phyloP scores from a whole-genome alignment of 2,113 vertebrate species.

The Sander vitreus region DNA sequence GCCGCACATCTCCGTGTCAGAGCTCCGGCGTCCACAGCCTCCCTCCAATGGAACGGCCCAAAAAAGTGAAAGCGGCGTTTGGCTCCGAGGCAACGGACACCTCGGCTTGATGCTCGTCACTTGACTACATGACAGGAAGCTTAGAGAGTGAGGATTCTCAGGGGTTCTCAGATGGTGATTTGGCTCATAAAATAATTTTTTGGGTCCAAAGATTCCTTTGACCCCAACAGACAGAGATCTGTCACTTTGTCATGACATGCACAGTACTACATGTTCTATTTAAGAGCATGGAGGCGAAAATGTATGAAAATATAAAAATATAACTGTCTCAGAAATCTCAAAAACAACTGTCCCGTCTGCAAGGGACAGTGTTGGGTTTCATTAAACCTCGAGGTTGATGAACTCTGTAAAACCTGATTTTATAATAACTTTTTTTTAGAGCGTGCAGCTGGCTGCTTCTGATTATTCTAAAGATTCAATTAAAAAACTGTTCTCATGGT shows the following conservation, averaged over 20 bases:
- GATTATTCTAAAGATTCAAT: background rate
- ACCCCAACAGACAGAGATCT: slow-evolving; percentile 25
- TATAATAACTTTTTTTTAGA: background rate
- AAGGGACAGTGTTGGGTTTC: background rate
- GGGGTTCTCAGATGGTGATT: slow-evolving; percentile 1
- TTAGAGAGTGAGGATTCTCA: background rate
- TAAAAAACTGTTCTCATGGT: background rate
- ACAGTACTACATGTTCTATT: background rate
- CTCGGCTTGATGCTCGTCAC: slow-evolving; percentile 28
- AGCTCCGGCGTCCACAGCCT: slow-evolving; percentile 33
- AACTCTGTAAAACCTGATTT: too few relatives aligned
- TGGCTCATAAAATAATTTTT: background rate
- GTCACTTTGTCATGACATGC: background rate
- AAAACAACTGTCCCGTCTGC: too few relatives aligned
- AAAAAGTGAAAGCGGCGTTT: slow-evolving; percentile 50
- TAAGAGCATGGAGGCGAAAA: background rate
- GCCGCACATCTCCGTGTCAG: slow-evolving; percentile 49
- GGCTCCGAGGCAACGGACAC: slow-evolving; percentile 18
- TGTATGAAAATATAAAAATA: background rate
- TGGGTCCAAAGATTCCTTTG: slow-evolving; percentile 5
- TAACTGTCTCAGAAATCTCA: background rate
- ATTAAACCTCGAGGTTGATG: too few relatives aligned
- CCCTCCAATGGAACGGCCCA: slow-evolving; percentile 29
- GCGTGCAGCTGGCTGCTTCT: background rate
- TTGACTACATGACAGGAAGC: slow-evolving; percentile 30